phyloP scores from a whole-genome alignment of 2,888 invertebrate genomes.

The Theretra japonica region DNA sequence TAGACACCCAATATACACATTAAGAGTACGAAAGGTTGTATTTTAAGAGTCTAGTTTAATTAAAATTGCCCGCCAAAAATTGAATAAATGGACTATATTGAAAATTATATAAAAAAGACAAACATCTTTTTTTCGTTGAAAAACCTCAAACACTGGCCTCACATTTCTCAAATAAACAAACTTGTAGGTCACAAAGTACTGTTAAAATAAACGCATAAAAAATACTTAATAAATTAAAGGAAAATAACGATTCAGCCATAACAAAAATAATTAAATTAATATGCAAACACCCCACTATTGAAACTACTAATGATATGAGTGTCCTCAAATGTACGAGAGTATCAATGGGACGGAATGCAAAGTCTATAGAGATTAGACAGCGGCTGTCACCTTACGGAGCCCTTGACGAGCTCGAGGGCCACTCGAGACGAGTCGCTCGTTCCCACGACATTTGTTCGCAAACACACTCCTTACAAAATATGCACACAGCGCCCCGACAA shows the following conservation, averaged over 20 bases:
- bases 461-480: constrained; percentile 72
- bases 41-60: background rate
- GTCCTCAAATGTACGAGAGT: constrained; percentile 50
- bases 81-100: too few relatives aligned
- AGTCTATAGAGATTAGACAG: constrained; percentile 72
- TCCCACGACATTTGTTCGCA: constrained; percentile 69
- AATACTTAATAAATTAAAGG: too few relatives aligned
- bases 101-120: too few relatives aligned
- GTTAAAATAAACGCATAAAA: too few relatives aligned
- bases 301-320: constrained; percentile 31
- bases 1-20: constrained; percentile 31
- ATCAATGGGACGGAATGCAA: constrained; percentile 66
- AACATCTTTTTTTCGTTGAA: too few relatives aligned
- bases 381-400: constrained; percentile 71
- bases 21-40: background rate
- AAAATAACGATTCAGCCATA: too few relatives aligned
- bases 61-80: too few relatives aligned
- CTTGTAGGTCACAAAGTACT: too few relatives aligned
- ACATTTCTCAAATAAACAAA: too few relatives aligned
- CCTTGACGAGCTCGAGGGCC: constrained; percentile 62
- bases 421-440: constrained; percentile 73
- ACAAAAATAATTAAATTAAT: background rate
- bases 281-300: background rate
- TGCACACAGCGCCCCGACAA: constrained; percentile 59
- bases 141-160: too few relatives aligned